Percentiles rank a stretch among this genome's conserved stretches.
These are phyloP conservation scores for Drosophila insularis DNA, from an alignment of 1,140 invertebrate genomes.

Conservation along the genomic window DNA sequence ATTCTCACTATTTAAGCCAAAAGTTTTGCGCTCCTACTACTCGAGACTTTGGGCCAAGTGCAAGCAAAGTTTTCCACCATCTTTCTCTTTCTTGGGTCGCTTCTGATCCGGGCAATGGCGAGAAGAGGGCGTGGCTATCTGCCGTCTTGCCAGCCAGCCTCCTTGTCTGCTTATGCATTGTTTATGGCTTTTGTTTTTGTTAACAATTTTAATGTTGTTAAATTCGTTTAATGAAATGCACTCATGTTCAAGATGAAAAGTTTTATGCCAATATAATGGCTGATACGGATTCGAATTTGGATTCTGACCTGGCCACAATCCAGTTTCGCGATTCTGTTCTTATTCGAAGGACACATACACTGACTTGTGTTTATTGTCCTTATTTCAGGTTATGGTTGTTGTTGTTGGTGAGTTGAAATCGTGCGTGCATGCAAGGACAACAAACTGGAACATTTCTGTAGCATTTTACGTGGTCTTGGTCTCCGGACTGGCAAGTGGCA, in stretches of 20 bases:
- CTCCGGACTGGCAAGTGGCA: constrained; percentile 50
- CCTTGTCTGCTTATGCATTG: constrained; percentile 55
- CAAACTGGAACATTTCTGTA: constrained; percentile 65
- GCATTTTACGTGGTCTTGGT: constrained; percentile 54
- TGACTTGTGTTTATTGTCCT: constrained; percentile 61
- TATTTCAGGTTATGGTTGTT: constrained; percentile 7
- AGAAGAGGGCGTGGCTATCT: neutral
- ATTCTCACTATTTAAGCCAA: constrained; percentile 43
- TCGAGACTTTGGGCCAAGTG: constrained; percentile 36
- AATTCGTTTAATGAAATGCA: constrained; percentile 75
- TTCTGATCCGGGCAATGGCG: neutral
- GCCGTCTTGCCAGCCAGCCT: neutral
- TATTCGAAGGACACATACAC: constrained; percentile 40
- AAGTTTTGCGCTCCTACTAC: constrained; percentile 47
- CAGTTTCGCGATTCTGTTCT: constrained; percentile 22
- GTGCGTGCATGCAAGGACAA: constrained; percentile 73
- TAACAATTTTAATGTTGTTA: constrained; percentile 74
- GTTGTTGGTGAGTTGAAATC: constrained; percentile 42
- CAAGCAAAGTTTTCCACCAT: constrained; percentile 52
- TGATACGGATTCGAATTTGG: constrained; percentile 37
- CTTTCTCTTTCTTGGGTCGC: constrained; percentile 40
- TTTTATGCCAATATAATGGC: constrained; percentile 58
- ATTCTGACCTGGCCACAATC: constrained; percentile 43
- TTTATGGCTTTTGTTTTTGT: constrained; percentile 63
- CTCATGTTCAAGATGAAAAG: constrained; percentile 35